Evolutionary conservation across 2,888 invertebrate genomes (phyloP), one percentile per base, ranked within the genome.

Genomic region (Glyphotaelius pellucidus): DNA sequence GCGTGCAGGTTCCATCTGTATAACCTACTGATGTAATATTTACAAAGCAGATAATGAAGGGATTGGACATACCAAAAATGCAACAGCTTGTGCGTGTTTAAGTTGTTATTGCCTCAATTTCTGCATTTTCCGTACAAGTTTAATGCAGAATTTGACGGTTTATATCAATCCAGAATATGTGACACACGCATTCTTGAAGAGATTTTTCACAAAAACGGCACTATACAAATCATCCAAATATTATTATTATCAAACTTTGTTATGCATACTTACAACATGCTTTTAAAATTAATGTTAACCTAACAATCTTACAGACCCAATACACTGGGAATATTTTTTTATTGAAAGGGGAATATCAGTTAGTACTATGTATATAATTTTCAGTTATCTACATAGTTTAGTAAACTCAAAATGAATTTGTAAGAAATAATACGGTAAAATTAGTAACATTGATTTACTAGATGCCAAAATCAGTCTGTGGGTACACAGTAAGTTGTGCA

Each of bases 401-500:
- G 52, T 15, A 19, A 67, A 67, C 52, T 15, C 25, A 25, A 67
- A 67, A 67, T 67, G 25, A 67, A 67, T 67, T 67, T 67, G 52
- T 67, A 5, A n/a, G n/a, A n/a, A n/a, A 67, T 19, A 67, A 67
- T 67, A 67, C 9, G 25, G 67, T 67, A 25, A 67, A 67, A 67
- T 67, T 25, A 67, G 67, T 67, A 67, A 67, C 67, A n/a, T 67
- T 67, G 67, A 67, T 67, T 25, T 67, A 67, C 25, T 67, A 67
- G 67, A 67, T 67, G 67, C 67, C 67, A 67, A 67, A 67, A 67
- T 67, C 67, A 67, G 67, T 67, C 67, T 67, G 67, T 67, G 67
- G 67, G 67, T 67, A 67, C n/a, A 67, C n/a, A 67, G 67, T 67
- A 67, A 67, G 67, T 67, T n/a, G 25, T n/a, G 67, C 67, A 67